A percentile compares a stretch with the other conserved stretches of the same genome.
Evolutionary conservation across 2,888 invertebrate genomes (phyloP).

Genomic region (Mylabris sibirica): DNA sequence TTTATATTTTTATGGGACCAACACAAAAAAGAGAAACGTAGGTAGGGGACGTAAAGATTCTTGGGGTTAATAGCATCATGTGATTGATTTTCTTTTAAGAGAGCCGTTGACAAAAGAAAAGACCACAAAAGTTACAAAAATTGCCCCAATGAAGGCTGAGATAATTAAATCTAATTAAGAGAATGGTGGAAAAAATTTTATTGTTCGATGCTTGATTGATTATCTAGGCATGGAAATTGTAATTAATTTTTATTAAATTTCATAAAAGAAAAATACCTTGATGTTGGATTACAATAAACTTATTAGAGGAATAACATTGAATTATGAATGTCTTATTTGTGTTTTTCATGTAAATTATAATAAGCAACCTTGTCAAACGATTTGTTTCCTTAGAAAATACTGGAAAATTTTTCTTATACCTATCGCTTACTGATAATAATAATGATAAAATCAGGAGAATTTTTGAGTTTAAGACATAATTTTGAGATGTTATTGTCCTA

Average conservation of each 20-base stretch:
- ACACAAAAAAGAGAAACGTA: background rate
- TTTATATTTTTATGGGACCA: background rate
- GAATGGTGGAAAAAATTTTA: background rate
- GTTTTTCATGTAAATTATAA: background rate
- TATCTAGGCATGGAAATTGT: background rate
- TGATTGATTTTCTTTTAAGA: background rate
- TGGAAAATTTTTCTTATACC: background rate
- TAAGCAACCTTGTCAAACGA: background rate
- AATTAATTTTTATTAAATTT: background rate
- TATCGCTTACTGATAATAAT: too few species aligned
- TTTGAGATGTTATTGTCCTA: too few species aligned
- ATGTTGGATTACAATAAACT: background rate
- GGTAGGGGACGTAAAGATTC: background rate
- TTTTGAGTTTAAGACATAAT: too few species aligned
- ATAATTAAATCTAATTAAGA: background rate
- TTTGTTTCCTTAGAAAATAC: background rate
- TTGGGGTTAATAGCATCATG: background rate
- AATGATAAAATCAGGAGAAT: too few species aligned
- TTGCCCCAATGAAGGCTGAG: background rate
- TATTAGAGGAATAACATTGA: background rate
- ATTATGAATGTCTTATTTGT: background rate
- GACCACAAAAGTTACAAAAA: background rate
- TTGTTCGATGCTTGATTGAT: slow-evolving; percentile 1
- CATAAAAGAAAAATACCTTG: background rate
- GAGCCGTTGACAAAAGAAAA: background rate